Percentiles rank a stretch among this genome's conserved stretches.
phyloP scores from a whole-genome alignment of 2,888 invertebrate species.

The Myathropa florea region DNA sequence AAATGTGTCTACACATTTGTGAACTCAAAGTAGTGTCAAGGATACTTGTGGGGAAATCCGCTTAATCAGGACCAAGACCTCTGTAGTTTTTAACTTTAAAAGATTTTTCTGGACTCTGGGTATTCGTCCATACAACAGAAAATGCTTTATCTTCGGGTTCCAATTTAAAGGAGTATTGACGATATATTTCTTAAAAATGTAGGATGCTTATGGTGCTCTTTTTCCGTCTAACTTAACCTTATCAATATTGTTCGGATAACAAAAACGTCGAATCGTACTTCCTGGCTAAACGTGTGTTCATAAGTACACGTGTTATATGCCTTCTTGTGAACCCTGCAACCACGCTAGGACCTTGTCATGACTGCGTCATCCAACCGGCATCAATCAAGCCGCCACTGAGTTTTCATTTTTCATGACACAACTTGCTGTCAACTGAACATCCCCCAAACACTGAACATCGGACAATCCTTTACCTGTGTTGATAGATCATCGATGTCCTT shows the following conservation, averaged over 20 bases:
- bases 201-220: no score
- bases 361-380: not conserved
- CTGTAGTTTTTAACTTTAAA: no score
- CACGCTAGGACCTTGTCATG: not conserved
- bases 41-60: no score
- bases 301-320: not conserved
- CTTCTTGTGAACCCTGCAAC: not conserved
- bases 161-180: no score
- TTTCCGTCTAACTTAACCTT: no score
- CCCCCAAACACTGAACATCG: not conserved
- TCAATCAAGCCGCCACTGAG: not conserved
- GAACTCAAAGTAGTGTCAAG: no score
- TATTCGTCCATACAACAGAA: no score
- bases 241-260: not conserved
- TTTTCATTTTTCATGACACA: not conserved
- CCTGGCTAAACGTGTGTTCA: not conserved
- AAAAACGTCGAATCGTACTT: not conserved
- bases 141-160: no score
- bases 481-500: not conserved
- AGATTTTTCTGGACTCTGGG: no score
- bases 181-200: no score
- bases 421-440: not conserved
- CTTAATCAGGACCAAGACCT: no score
- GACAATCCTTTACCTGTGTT: not conserved
- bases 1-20: no score